Conservation (phyloP, 2,113 vertebrate genomes). For the Elanus axillaris region DNA sequence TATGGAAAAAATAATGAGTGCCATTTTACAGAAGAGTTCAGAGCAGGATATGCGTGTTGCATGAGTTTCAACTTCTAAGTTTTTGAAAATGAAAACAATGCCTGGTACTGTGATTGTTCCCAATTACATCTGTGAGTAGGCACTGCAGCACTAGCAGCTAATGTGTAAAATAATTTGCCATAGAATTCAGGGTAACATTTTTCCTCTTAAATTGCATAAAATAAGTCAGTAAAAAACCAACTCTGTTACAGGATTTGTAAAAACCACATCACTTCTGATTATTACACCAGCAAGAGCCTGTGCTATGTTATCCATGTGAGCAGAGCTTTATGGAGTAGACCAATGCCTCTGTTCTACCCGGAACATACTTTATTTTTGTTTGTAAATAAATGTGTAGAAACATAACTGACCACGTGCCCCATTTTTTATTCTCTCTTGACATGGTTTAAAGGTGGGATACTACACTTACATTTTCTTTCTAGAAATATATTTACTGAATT, state of each 20-base stretch:
- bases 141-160: not conserved
- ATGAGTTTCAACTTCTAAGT: not conserved
- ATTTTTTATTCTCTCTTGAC: not conserved
- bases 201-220: not conserved
- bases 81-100: not conserved
- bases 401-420: not conserved
- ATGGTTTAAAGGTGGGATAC: not conserved
- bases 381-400: not conserved
- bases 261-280: not conserved
- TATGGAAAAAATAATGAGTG: not conserved
- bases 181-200: not conserved
- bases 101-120: not conserved
- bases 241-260: not conserved
- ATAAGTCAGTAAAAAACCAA: not conserved
- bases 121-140: not conserved
- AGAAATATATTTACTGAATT: not conserved
- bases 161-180: not conserved
- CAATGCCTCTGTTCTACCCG: not conserved
- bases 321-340: not conserved
- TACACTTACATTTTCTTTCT: not conserved
- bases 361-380: not conserved
- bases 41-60: not conserved
- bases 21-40: not conserved
- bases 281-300: not conserved
- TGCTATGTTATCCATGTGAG: not conserved